Evolutionary conservation across 1,140 invertebrate species (phyloP), one percentile per base, ranked within the genome.

Genomic region (Hydropsyche tenuis): DNA sequence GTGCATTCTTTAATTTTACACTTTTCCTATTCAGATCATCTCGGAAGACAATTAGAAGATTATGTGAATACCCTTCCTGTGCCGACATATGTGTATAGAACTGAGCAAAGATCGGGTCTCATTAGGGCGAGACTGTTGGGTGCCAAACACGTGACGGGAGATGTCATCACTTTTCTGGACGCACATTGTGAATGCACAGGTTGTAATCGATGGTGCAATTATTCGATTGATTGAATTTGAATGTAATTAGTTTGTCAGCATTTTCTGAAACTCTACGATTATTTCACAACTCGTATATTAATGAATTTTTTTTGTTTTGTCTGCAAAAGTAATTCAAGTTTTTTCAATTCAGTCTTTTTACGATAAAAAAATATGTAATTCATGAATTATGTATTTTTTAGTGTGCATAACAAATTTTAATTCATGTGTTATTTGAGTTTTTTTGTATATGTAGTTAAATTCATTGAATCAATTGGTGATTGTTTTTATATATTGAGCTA

Each of bases 131-230:
- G 97, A 76, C 86, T 99, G 30, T 85, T 96, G 56, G 97, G 96
- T 69, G 96, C 96, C 30, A 93, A 94, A 80, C 90, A 95, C 80
- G 95, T 96, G 0, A 95, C 90, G 76, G 97, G 96, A 25, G 91
- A 97, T 82, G 95, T 98, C 9, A 95, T 99, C 77, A 98, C 96
- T 30, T 99, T 98, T 86, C 85, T 99, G 48, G 96, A 99, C 83
- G 96, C 96, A 7, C 96, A 98, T 85, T 98, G 96, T 85, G 96
- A 99, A 84, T 94, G 93, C 78, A 93, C 91, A 16, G 83, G 84
- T 85, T 63, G 9, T 37, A 37, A 37, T 37, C 16, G 1, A 66
- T 37, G 18, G 62, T 9, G 11, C 43, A 45, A 45, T 45, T 45
- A 20, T 37, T 37, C 9, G 30, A 9, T 37, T 37, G 30, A 3